Evolutionary conservation across 92 coral and sea anemone species (phyloP), one percentile per base, ranked within the genome.

Genomic region (Porites rus): DNA sequence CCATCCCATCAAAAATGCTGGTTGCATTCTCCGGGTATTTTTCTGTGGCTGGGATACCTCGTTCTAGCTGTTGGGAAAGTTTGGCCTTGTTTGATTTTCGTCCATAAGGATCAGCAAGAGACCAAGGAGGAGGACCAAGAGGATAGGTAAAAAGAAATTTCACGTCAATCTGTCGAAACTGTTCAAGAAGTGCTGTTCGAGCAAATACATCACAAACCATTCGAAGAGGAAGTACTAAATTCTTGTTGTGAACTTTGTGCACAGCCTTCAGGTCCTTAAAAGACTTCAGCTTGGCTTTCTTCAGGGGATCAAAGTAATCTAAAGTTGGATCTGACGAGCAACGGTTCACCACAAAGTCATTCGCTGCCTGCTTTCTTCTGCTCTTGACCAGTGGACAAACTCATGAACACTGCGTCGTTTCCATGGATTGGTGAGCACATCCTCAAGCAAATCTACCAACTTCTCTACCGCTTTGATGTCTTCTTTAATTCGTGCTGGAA

Each of bases 41-140:
- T 17, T 79, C 80, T 17, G 52, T 62, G 63, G 83, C 74, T 63
- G 64, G 52, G 60, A 89, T 80, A 13, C 72, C 51, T 67, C 68
- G 71, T 62, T 24, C 94, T n/a, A 91, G 75, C 18, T 91, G 87
- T 22, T 82, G 78, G 19, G 92, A 62, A 9, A 91, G 92, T 28
- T 28, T 28, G 31, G 2, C 31, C 31, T 28, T 28, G 31, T 28
- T 28, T 28, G 31, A 28, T 28, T 28, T 28, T 28, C 31, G 31
- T 28, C 31, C 31, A 28, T 28, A 88, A 1, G 89, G 84, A 84
- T 84, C 92, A 22, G 95, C 92, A 20, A 92, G 67, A 1, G 86
- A 66, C 95, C 90, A 92, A 54, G 91, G 91, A 22, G 85, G 88
- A 6, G 95, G 95, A 17, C 92, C 92, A n/a, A 92, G 90, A 62